Evolutionary conservation across 2,888 invertebrate genomes (phyloP).

Genomic region (Cephus sareptanus): DNA sequence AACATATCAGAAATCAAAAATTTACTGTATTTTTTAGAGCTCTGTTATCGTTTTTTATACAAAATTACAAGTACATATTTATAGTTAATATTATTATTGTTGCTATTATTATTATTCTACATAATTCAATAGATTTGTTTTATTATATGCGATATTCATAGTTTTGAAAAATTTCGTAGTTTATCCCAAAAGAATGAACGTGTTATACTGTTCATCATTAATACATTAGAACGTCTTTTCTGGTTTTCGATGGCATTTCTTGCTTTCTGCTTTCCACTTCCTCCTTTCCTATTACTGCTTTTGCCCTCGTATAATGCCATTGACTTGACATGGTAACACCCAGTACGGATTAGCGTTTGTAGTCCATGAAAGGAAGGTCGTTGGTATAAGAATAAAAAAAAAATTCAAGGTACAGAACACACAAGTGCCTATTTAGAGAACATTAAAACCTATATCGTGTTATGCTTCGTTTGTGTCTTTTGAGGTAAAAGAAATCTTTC

Average conservation of each 20-base stretch:
- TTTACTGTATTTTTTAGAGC: too few species aligned
- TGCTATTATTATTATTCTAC: too few species aligned
- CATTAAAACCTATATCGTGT: neutral
- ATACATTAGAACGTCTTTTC: neutral
- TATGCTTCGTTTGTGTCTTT: neutral
- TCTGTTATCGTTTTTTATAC: too few species aligned
- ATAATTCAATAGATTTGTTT: too few species aligned
- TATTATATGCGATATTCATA: too few species aligned
- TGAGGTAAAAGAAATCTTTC: neutral
- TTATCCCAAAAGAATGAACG: too few species aligned
- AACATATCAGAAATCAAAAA: too few species aligned
- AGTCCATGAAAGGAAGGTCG: constrained; percentile 2
- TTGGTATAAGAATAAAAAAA: neutral
- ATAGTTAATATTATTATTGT: too few species aligned
- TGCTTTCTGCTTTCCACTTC: neutral
- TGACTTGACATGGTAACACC: neutral
- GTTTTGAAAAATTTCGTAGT: too few species aligned
- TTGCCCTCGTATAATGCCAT: neutral
- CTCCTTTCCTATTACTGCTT: neutral
- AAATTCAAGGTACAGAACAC: neutral
- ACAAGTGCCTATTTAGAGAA: neutral
- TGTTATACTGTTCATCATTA: neutral
- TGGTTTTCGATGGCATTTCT: neutral
- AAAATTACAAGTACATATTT: too few species aligned
- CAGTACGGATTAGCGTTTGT: neutral